Base-by-base conservation (phyloP, 1,140 invertebrate species). In the Diorhabda carinulata region DNA sequence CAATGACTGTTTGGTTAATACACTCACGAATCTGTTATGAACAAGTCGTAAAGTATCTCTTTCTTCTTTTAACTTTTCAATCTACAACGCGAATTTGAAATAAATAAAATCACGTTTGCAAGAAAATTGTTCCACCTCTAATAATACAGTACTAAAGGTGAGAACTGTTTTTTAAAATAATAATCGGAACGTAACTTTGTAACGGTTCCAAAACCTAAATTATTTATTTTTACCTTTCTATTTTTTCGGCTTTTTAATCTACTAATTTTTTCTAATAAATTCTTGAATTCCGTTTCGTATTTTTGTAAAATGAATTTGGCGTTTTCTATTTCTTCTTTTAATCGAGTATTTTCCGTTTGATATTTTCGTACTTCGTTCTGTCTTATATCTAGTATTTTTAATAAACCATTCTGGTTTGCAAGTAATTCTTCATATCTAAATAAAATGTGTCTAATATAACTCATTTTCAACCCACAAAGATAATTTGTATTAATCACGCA, bases 1-100 rank as follows among this genome's bases (percentile, higher is more conserved):
- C 68, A 74, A 73, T 45, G 69, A 76, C 60, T 76, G 73, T 45
- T 67, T 70, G 47, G 74, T 69, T 8, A 76, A 58, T 4, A 76
- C n/a, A 61, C 61, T 69, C 43, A 76, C 68, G n/a, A 76, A 64
- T 67, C 72, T 69, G 44, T 70, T 69, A 57, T 76, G 75, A 42
- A 74, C 64, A 42, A 73, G 42, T 43, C 67, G 58, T 43, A 76
- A 66, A n/a, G 68, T 74, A 10, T 73, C 68, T 7, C 71, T 57
- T 43, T 74, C 71, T 5, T 25, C 43, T 68, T 68, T 74, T 5
- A 76, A 62, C 62, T 66, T 75, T 7, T 42, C 7, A 43, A 74
- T 70, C 72, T 73, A 58, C 58, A 67, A 69, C 25, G 25, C 25
- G 25, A 25, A 25, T 25, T 25, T 25, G 25, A 25, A 25, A 25